A percentile compares a stretch with the other conserved stretches of the same genome.
These are phyloP conservation scores for Romanogobio albipinnatus DNA, from an alignment of 2,113 vertebrate genomes.

Conservation along the genomic window DNA sequence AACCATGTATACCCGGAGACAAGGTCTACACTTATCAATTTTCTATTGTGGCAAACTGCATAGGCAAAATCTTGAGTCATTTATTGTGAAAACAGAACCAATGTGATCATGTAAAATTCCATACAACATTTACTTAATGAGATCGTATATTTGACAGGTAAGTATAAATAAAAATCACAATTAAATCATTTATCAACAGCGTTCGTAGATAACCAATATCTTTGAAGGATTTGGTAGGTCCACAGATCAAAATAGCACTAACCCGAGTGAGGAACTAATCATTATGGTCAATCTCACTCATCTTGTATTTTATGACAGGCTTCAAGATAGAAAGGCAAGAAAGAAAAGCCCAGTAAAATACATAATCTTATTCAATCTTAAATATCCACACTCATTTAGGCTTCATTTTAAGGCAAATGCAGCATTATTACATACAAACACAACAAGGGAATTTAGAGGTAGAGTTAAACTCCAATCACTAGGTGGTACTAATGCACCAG, in stretches of 20 bases:
- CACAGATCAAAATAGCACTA: neutral
- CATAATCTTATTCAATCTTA: neutral
- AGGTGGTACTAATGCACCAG: constrained; percentile 77
- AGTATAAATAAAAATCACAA: neutral
- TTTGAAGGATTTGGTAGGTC: neutral
- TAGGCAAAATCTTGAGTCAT: neutral
- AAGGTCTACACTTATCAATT: neutral
- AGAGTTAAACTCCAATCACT: constrained; percentile 15
- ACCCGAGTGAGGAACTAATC: constrained; percentile 3
- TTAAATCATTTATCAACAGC: neutral
- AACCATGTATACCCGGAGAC: neutral
- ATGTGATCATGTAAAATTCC: neutral
- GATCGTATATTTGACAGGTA: neutral
- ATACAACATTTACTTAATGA: neutral
- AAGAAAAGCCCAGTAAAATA: constrained; percentile 5
- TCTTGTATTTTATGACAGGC: neutral
- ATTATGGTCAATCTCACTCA: constrained; percentile 9
- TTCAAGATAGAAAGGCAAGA: constrained; percentile 10
- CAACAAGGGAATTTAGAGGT: neutral
- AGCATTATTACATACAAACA: neutral
- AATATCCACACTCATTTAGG: constrained; percentile 7
- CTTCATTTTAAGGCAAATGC: neutral
- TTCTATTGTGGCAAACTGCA: neutral
- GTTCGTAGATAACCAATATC: neutral
- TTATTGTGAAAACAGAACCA: constrained; percentile 11